Evolutionary conservation across 2,797 vertebrate species (phyloP), one percentile per base, ranked within the genome.

Genomic region (Hydrophis major): DNA sequence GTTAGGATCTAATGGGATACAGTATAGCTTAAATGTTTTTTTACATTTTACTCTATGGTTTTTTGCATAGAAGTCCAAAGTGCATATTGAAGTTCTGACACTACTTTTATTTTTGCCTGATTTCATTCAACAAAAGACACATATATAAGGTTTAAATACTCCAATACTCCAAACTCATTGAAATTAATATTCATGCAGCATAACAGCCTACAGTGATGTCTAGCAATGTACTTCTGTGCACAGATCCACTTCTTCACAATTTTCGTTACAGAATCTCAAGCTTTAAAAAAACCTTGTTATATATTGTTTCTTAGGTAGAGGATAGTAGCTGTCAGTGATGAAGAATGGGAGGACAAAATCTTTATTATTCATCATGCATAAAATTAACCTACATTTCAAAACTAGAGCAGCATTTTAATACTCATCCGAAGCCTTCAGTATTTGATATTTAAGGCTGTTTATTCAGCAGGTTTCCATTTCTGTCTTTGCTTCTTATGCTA

Each of bases 371-470:
- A 92, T 56, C 63, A 88, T 88, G 61, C 86, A 92, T 69, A 88
- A 88, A 92, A 92, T 92, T 92, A 92, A 63, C 61, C 61, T 88
- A 92, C 25, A 74, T 88, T 92, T 92, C 61, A 92, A 56, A 47
- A 87, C 37, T 16, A 18, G 47, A 61, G 18, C 50, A 47, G 37
- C 20, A 53, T 91, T 63, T 25, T 22, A 63, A 56, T 55, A 92
- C 86, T 2, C 22, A 13, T 4, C 27, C n/a, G 22, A 66, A 66
- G 13, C 25, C 86, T 66, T 69, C 37, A 37, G 56, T 66, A 91
- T 50, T 86, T 87, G 90, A 86, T 91, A 37, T 87, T 88, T 66
- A 88, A 74, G 53, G 57, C 1, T 47, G 56, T 55, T 32, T 20
- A 61, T 50, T 63, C 83, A 87, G 59, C 60, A 55, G 20, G n/a